phyloP scores from a whole-genome alignment of 2,888 invertebrate genomes.

The Leucophenga montana region DNA sequence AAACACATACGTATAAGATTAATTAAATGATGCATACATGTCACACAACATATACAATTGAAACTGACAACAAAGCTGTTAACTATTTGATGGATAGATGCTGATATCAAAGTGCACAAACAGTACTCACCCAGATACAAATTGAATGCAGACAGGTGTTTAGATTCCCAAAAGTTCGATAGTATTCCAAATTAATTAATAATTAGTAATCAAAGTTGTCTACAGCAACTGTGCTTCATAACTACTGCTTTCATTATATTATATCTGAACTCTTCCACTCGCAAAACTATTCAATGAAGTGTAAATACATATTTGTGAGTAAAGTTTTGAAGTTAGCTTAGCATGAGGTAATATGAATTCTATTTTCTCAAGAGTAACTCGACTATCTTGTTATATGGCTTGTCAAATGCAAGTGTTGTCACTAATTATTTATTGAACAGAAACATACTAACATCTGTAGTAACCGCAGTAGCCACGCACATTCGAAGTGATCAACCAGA shows the following conservation, averaged over 20 bases:
- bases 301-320: constrained; percentile 24
- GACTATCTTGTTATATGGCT: neutral
- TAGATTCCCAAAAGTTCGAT: constrained; percentile 58
- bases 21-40: constrained; percentile 60
- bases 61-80: constrained; percentile 20
- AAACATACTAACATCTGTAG: neutral
- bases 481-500: too few relatives aligned
- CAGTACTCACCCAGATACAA: neutral
- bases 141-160: constrained; percentile 35
- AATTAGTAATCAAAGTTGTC: constrained; percentile 50
- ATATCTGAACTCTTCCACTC: neutral
- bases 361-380: neutral
- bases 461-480: too few relatives aligned
- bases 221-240: too few relatives aligned
- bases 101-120: too few relatives aligned
- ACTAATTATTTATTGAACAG: constrained; percentile 46
- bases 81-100: constrained; percentile 22
- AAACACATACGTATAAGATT: constrained; percentile 37
- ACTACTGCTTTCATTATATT: neutral
- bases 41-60: constrained; percentile 37
- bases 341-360: constrained; percentile 34
- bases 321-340: constrained; percentile 31
- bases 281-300: constrained; percentile 39
- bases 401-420: constrained; percentile 50
- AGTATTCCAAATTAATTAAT: constrained; percentile 64